Conservation (phyloP, 1,140 invertebrate genomes). For the Caenorhabditis latens region DNA sequence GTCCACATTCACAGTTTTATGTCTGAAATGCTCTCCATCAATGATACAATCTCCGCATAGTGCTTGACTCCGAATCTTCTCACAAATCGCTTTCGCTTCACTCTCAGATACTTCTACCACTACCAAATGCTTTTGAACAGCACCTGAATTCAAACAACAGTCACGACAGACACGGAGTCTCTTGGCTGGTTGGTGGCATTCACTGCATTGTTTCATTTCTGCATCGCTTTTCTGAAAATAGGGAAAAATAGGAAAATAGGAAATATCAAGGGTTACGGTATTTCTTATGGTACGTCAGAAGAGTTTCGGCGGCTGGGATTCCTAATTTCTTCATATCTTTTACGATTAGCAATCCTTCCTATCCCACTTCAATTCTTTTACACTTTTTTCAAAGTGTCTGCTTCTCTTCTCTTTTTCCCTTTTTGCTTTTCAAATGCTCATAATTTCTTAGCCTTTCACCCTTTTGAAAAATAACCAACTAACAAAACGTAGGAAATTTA, state of each 20-base stretch:
- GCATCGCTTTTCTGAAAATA: too few species aligned
- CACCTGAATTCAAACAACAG: neutral
- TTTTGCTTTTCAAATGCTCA: neutral
- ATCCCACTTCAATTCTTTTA: too few species aligned
- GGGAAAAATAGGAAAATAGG: neutral
- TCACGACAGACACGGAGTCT: neutral
- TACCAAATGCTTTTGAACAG: neutral
- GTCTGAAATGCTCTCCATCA: conserved; percentile 2
- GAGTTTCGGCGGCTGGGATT: too few species aligned
- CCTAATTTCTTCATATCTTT: too few species aligned
- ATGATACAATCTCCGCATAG: conserved; percentile 37
- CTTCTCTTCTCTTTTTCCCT: neutral
- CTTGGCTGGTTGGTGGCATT: neutral
- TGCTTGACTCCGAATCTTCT: neutral
- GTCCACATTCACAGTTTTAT: neutral
- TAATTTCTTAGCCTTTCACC: too few species aligned
- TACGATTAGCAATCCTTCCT: too few species aligned
- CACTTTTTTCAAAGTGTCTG: neutral
- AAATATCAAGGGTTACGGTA: too few species aligned
- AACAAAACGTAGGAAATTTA: too few species aligned
- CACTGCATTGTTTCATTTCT: neutral
- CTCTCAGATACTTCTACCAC: neutral
- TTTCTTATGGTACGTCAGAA: too few species aligned
- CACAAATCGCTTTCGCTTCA: neutral
- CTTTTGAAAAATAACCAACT: too few species aligned